These are phyloP conservation scores for Formica aserva DNA, from an alignment of 2,888 invertebrate genomes.

Conservation along the genomic window DNA sequence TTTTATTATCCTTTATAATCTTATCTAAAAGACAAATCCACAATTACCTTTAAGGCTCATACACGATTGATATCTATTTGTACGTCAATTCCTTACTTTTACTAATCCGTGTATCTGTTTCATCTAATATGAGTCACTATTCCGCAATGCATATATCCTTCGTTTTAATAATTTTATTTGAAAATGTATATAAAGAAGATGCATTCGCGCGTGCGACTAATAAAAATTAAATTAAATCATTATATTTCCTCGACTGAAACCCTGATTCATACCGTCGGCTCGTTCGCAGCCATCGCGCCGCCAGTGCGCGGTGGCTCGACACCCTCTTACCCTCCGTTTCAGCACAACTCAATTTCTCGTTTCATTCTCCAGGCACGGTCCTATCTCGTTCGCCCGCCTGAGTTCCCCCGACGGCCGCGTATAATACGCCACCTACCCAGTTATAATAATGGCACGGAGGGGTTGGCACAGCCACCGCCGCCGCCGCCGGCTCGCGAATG, in stretches of 20 bases:
- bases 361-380: constrained; percentile 84
- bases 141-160: not conserved
- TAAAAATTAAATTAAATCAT: constrained; percentile 16
- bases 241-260: not conserved
- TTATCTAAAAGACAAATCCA: not conserved
- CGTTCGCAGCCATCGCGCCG: constrained; percentile 75
- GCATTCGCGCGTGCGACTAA: constrained; percentile 16
- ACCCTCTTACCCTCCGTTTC: constrained; percentile 76
- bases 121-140: not conserved
- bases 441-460: constrained; percentile 83
- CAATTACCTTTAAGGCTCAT: not conserved
- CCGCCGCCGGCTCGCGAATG: constrained; percentile 76
- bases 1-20: not conserved
- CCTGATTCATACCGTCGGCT: constrained; percentile 65
- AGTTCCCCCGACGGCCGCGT: constrained; percentile 84
- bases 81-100: not conserved
- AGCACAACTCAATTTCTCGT: constrained; percentile 86
- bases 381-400: constrained; percentile 85
- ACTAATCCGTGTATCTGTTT: not conserved
- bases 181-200: not conserved
- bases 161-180: constrained; percentile 1
- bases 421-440: constrained; percentile 85
- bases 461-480: constrained; percentile 62
- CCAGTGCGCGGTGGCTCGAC: constrained; percentile 65
- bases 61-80: not conserved